Conservation (phyloP, 2,888 invertebrate species). For the Papilio elwesi region DNA sequence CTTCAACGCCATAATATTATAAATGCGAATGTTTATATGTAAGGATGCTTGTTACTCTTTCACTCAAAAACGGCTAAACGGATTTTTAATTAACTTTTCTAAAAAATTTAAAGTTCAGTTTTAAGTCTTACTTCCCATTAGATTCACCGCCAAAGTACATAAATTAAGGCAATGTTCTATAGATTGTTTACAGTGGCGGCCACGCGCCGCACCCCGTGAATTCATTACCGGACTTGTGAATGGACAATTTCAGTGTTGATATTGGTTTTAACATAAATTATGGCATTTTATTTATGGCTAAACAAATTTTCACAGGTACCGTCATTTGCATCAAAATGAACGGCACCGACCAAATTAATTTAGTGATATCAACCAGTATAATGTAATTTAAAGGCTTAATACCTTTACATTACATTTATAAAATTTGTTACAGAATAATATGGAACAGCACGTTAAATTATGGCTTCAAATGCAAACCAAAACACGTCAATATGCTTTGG, state of each 20-base stretch:
- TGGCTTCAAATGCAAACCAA: conserved; percentile 13
- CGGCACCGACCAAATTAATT: conserved; percentile 7
- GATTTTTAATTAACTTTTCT: conserved; percentile 1
- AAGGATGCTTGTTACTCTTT: too few relatives aligned
- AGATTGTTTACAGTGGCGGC: conserved; percentile 59
- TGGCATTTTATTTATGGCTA: conserved; percentile 55
- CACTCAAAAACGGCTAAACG: too few relatives aligned
- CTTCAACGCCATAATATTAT: too few relatives aligned
- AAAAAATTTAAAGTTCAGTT: neutral
- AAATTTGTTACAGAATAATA: conserved; percentile 12
- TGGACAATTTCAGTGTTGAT: conserved; percentile 71
- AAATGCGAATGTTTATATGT: too few relatives aligned
- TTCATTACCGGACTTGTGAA: conserved; percentile 72
- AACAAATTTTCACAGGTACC: conserved; percentile 39
- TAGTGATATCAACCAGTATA: conserved; percentile 7
- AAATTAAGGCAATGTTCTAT: conserved; percentile 42
- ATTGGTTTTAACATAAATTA: conserved; percentile 72
- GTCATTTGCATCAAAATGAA: conserved; percentile 30
- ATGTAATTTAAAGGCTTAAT: neutral
- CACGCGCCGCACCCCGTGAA: conserved; percentile 52
- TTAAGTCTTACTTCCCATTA: neutral
- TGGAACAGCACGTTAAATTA: neutral
- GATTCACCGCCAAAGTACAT: conserved; percentile 43
- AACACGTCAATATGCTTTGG: neutral
- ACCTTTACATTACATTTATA: conserved; percentile 3